These are phyloP conservation scores for Hemicordylus capensis DNA, from an alignment of 2,113 vertebrate genomes.

Conservation along the genomic window DNA sequence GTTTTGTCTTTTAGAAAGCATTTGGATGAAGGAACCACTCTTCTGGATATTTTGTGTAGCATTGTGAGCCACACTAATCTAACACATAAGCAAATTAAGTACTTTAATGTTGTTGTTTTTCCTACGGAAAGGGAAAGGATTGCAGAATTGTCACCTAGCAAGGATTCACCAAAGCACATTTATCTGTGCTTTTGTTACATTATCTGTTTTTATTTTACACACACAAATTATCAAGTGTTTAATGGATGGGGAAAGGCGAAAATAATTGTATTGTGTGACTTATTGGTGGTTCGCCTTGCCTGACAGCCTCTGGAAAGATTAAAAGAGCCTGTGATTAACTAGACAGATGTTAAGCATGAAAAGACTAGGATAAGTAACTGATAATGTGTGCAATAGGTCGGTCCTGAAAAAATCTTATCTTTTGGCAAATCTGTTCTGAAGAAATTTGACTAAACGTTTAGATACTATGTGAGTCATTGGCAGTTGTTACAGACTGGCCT, in stretches of 20 bases:
- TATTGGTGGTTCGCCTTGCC: slow-evolving; percentile 16
- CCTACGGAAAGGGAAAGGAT: neutral
- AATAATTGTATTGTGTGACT: slow-evolving; percentile 5
- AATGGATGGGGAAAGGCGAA: neutral
- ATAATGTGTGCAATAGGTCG: slow-evolving; percentile 43
- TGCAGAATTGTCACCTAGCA: neutral
- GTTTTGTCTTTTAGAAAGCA: slow-evolving; percentile 42
- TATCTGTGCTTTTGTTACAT: too few species aligned
- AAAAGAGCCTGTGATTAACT: slow-evolving; percentile 53
- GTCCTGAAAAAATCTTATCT: neutral
- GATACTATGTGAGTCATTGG: slow-evolving; percentile 20
- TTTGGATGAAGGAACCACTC: slow-evolving; percentile 51
- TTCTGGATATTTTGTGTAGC: slow-evolving; percentile 35
- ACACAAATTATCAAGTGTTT: neutral
- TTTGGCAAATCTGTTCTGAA: slow-evolving; percentile 20
- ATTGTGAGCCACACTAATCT: slow-evolving; percentile 7
- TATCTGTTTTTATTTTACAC: too few species aligned
- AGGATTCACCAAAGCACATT: neutral
- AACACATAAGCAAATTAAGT: slow-evolving; percentile 1
- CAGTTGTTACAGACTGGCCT: slow-evolving; percentile 3
- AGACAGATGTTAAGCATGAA: slow-evolving; percentile 62
- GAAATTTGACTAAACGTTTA: slow-evolving; percentile 16
- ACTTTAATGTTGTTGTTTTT: neutral
- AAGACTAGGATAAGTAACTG: slow-evolving; percentile 58
- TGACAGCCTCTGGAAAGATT: slow-evolving; percentile 44